Base-by-base conservation (phyloP, 1,140 invertebrate genomes). In the Hycleus cichorii region DNA sequence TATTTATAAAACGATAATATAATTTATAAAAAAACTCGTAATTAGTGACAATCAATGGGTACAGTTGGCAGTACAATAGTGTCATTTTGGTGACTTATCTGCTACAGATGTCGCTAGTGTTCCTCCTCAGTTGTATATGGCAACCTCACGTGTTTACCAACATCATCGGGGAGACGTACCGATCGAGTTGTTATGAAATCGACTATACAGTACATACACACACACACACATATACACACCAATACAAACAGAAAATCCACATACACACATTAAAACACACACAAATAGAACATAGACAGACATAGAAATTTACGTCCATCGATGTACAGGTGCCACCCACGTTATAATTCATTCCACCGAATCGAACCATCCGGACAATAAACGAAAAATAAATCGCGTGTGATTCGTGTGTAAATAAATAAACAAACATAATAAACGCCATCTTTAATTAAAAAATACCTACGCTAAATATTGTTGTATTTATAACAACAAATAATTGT, bases 111-210 rank as follows among this genome's bases (percentile, higher is more conserved):
- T 32, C 32, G 32, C 32, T 7, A 32, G 4, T 7, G 32, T 32
- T 32, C 32, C 7, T 32, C 7, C 32, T 32, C 32, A 32, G 32
- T 32, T 32, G 32, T 7, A 46, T 44, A 55, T 57, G 59, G 56
- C 57, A 55, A 56, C 65, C 65, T 71, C 68, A 68, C 66, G 67
- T 69, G 68, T 67, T 69, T 69, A 69, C 64, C 59, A 68, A 68
- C 59, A 62, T 60, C 62, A 64, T 57, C 25, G 25, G 47, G 45
- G 45, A 4, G 7, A 32, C 7, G 58, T 68, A 68, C 63, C 64
- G 64, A 71, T 63, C 49, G 67, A 68, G 67, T 58, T 63, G 68
- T 68, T 68, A 68, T 69, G 66, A 68, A 70, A 69, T 68, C 65
- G 57, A 50, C 59, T 56, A 52, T 43, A 55, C 60, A 65, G 55